Evolutionary conservation across 1,140 invertebrate genomes (phyloP).

Genomic region (Catajapyx aquilonaris): DNA sequence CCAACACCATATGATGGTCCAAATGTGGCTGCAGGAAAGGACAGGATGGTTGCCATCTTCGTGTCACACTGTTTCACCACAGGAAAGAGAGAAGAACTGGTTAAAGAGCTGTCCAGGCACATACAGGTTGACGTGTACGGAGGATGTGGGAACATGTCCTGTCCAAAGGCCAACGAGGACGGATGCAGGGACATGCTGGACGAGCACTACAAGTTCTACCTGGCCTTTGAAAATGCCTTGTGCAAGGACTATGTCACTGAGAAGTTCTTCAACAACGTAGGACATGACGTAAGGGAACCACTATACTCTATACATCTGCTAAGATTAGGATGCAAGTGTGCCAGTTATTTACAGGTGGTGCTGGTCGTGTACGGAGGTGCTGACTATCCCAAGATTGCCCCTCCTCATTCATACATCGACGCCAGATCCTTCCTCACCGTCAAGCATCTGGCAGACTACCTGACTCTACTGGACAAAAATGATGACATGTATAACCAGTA

Average conservation of each 20-base stretch:
- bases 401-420: too few relatives aligned
- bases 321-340: too few relatives aligned
- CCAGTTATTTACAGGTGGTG: too few relatives aligned
- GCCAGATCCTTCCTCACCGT: too few relatives aligned
- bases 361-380: too few relatives aligned
- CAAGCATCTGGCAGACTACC: too few relatives aligned
- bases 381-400: too few relatives aligned
- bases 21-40: constrained; percentile 3
- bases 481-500: too few relatives aligned
- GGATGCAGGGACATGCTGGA: constrained; percentile 12
- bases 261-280: constrained; percentile 16
- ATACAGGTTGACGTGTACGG: constrained; percentile 28
- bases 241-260: constrained; percentile 22
- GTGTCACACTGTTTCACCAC: constrained; percentile 14
- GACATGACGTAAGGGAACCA: background rate
- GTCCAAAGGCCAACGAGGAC: background rate
- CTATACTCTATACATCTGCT: too few relatives aligned
- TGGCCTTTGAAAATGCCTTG: constrained; percentile 15
- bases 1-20: background rate
- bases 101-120: constrained; percentile 17
- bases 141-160: constrained; percentile 15
- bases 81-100: constrained; percentile 14
- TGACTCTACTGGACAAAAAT: too few relatives aligned
- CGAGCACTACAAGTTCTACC: constrained; percentile 14
- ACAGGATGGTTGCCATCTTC: constrained; percentile 12